A percentile compares a stretch with the other conserved stretches of the same genome.
phyloP scores from a whole-genome alignment of 2,888 invertebrate genomes.

The Trachelus iudaicus region DNA sequence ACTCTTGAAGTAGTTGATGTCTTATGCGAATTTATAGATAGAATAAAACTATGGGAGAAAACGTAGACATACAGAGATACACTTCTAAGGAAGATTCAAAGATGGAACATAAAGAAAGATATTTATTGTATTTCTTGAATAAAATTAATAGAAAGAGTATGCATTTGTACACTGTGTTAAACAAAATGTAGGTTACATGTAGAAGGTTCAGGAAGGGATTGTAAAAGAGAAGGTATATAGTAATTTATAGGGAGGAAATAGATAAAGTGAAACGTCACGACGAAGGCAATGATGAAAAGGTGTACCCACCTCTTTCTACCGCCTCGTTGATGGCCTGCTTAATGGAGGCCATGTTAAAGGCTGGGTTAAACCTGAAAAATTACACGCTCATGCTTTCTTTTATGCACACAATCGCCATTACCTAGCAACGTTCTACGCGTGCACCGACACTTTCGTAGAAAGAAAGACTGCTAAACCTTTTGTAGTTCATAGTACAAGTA shows the following conservation, averaged over 20 bases:
- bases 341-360: conserved; percentile 93
- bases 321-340: conserved; percentile 95
- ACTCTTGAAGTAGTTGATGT: not conserved
- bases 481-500: not conserved
- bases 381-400: conserved; percentile 58
- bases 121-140: not conserved
- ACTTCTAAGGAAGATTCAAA: not conserved
- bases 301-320: conserved; percentile 85
- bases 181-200: not conserved
- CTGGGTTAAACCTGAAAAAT: conserved; percentile 86
- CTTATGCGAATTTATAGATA: not conserved
- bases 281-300: not conserved
- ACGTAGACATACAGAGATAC: not conserved
- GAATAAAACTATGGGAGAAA: not conserved
- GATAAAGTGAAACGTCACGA: not conserved
- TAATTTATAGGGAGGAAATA: not conserved
- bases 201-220: not conserved
- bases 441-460: conserved; percentile 40
- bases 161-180: not conserved
- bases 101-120: not conserved
- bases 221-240: not conserved
- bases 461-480: not conserved
- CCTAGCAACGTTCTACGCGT: conserved; percentile 28
- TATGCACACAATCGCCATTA: conserved; percentile 29
- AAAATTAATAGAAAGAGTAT: not conserved